These are phyloP conservation scores for Daboia siamensis DNA, from an alignment of 2,113 vertebrate species.

Conservation along the genomic window DNA sequence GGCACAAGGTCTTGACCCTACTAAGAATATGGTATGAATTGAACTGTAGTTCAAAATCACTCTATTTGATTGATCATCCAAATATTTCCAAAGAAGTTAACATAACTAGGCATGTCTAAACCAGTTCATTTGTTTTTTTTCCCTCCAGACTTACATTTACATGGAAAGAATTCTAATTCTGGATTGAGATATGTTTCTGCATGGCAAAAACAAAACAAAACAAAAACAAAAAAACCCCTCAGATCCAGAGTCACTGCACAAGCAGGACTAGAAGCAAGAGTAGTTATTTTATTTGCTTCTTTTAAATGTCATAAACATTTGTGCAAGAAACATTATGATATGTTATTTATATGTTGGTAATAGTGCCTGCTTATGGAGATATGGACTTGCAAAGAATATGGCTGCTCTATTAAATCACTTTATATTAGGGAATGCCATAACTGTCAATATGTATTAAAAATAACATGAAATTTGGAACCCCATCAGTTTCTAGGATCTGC, in stretches of 20 bases:
- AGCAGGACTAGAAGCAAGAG: not conserved
- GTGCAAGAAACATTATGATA: constrained; percentile 16
- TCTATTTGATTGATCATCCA: not conserved
- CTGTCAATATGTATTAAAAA: constrained; percentile 7
- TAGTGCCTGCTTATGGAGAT: not conserved
- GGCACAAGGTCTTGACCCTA: not conserved
- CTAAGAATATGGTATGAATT: not conserved
- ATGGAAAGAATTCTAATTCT: not conserved
- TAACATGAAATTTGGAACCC: not conserved
- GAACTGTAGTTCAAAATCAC: not conserved
- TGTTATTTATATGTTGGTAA: not conserved
- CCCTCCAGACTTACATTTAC: not conserved
- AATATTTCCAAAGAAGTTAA: not conserved
- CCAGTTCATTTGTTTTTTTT: not conserved
- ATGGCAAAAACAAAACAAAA: not conserved
- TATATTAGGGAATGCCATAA: not conserved
- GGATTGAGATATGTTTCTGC: not conserved
- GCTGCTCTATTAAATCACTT: not conserved
- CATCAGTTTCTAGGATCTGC: not conserved
- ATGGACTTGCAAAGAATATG: constrained; percentile 30
- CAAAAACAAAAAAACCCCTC: not conserved
- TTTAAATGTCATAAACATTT: not conserved
- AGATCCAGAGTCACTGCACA: not conserved
- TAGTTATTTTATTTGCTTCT: not conserved
- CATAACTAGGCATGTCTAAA: not conserved